Percentiles rank a stretch among this genome's conserved stretches.
phyloP scores from a whole-genome alignment of 1,140 invertebrate genomes.

The Helicoverpa armigera region DNA sequence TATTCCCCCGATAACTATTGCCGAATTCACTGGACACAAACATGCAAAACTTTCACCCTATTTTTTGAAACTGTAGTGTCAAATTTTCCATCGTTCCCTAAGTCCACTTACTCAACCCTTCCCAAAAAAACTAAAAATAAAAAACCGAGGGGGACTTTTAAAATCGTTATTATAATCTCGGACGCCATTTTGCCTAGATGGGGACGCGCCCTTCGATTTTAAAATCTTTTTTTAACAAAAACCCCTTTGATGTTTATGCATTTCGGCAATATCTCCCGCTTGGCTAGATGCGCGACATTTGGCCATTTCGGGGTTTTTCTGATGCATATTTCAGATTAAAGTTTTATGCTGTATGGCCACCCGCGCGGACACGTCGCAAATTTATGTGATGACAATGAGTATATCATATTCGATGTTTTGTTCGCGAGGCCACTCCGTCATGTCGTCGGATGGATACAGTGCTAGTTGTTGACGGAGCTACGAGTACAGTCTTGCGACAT shows the following conservation, averaged over 20 bases:
- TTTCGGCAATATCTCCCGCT: slow-evolving; percentile 83
- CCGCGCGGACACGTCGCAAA: slow-evolving; percentile 56
- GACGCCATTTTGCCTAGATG: slow-evolving; percentile 80
- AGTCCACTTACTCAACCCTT: slow-evolving; percentile 83
- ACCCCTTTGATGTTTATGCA: slow-evolving; percentile 84
- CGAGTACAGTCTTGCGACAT: slow-evolving; percentile 24
- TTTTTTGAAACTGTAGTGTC: slow-evolving; percentile 74
- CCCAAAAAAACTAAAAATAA: slow-evolving; percentile 78
- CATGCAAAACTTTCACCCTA: slow-evolving; percentile 71
- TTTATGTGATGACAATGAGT: slow-evolving; percentile 60
- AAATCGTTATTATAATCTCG: slow-evolving; percentile 87
- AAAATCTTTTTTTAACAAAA: slow-evolving; percentile 81
- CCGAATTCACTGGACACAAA: slow-evolving; percentile 47
- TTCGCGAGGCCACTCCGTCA: slow-evolving; percentile 53
- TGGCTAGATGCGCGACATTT: slow-evolving; percentile 79
- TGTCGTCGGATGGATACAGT: slow-evolving; percentile 45
- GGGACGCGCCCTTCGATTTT: slow-evolving; percentile 84
- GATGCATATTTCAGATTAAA: slow-evolving; percentile 84
- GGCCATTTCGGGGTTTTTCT: slow-evolving; percentile 78
- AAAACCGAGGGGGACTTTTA: slow-evolving; percentile 77
- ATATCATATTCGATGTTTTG: slow-evolving; percentile 55
- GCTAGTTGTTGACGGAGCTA: slow-evolving; percentile 49
- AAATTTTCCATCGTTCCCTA: slow-evolving; percentile 76
- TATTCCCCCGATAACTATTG: slow-evolving; percentile 46
- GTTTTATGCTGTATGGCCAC: slow-evolving; percentile 68